A percentile compares a stretch with the other conserved stretches of the same genome.
These are phyloP conservation scores for Pocillopora damicornis DNA, from an alignment of 64 coral and sea anemone genomes.

Conservation along the genomic window DNA sequence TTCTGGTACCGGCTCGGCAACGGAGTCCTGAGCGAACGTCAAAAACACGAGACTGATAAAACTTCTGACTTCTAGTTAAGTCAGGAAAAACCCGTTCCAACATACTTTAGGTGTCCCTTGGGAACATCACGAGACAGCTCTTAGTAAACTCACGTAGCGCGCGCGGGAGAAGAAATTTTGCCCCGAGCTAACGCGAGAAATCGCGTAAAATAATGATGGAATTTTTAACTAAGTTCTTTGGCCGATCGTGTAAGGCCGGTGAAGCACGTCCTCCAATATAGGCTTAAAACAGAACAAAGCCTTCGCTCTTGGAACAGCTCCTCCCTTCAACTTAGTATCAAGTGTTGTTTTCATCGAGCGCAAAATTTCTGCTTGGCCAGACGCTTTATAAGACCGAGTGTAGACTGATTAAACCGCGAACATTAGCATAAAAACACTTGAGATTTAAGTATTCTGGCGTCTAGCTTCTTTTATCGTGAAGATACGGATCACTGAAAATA, in stretches of 20 bases:
- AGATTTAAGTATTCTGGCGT: background rate
- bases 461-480: background rate
- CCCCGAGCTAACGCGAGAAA: background rate
- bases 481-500: constrained; percentile 10
- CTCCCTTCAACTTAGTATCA: constrained; percentile 5
- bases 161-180: background rate
- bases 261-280: background rate
- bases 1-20: background rate
- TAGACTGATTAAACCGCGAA: background rate
- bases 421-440: constrained; percentile 23
- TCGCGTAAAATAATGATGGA: background rate
- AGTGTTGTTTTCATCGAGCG: constrained; percentile 13
- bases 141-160: background rate
- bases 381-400: background rate
- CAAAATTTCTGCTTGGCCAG: background rate
- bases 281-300: constrained; percentile 18
- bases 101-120: constrained; percentile 10
- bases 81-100: background rate
- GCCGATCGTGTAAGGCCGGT: background rate
- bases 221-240: background rate
- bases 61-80: background rate
- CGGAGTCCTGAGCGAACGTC: background rate
- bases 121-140: background rate
- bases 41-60: background rate
- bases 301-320: background rate